Evolutionary conservation across 2,113 vertebrate species (phyloP).

Genomic region (Ailurus styani): DNA sequence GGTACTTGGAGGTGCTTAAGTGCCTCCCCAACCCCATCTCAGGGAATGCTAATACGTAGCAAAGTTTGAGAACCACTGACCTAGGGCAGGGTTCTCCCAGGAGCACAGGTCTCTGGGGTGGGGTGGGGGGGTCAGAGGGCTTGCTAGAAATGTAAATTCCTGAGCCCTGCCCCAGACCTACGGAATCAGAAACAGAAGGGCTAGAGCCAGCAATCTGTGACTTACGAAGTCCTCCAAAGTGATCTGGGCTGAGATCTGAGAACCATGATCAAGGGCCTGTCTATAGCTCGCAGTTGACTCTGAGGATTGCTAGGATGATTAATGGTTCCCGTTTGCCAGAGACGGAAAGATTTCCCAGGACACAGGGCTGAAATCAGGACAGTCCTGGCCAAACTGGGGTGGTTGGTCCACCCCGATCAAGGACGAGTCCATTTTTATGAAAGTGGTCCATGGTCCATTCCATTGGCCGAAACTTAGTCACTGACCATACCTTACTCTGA

Average conservation of each 20-base stretch:
- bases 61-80: not conserved
- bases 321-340: not conserved
- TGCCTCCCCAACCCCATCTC: accelerated
- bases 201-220: not conserved
- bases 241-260: not conserved
- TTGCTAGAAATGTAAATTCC: not conserved
- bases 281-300: not conserved
- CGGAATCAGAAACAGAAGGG: not conserved
- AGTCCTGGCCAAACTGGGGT: not conserved
- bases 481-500: not conserved
- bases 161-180: not conserved
- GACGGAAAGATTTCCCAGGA: not conserved
- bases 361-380: not conserved
- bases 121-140: not conserved
- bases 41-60: not conserved
- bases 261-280: not conserved
- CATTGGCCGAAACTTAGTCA: not conserved
- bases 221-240: not conserved
- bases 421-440: not conserved
- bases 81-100: not conserved
- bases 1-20: not conserved
- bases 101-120: not conserved
- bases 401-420: not conserved
- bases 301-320: too few species aligned
- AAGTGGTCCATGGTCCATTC: not conserved